phyloP scores from a whole-genome alignment of 2,797 vertebrate species.

The Apogon talboti region DNA sequence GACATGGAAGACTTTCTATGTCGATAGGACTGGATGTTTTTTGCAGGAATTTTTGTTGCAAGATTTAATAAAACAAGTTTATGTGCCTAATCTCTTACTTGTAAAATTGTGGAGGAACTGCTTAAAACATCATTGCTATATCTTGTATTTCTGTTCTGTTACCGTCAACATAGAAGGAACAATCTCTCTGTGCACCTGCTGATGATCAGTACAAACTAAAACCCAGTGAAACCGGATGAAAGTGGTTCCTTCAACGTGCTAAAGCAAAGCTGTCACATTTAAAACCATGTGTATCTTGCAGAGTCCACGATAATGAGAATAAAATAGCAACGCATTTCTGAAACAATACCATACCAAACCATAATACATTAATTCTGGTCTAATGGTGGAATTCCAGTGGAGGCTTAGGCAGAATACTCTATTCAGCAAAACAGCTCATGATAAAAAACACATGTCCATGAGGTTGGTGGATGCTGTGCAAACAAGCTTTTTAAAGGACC shows the following conservation, averaged over 20 bases:
- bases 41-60: not conserved
- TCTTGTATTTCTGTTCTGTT: not conserved
- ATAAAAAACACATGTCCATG: slow-evolving; percentile 58
- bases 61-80: slow-evolving; percentile 33
- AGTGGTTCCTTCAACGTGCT: not conserved
- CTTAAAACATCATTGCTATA: slow-evolving; percentile 25
- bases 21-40: not conserved
- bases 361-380: slow-evolving; percentile 35
- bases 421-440: slow-evolving; percentile 3
- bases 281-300: slow-evolving; percentile 5
- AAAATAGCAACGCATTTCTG: not conserved
- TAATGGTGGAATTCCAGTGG: slow-evolving; percentile 28
- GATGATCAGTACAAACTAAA: not conserved
- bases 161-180: not conserved
- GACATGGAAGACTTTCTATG: slow-evolving; percentile 46
- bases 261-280: not conserved
- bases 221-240: not conserved
- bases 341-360: slow-evolving; percentile 25
- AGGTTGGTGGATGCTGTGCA: slow-evolving; percentile 13
- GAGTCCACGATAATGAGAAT: slow-evolving; percentile 11
- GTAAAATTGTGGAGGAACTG: slow-evolving; percentile 6
- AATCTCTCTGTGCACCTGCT: not conserved
- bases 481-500: slow-evolving; percentile 3
- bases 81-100: slow-evolving; percentile 15
- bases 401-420: slow-evolving; percentile 16